phyloP scores from a whole-genome alignment of 2,113 vertebrate species.

The Anseranas semipalmata region DNA sequence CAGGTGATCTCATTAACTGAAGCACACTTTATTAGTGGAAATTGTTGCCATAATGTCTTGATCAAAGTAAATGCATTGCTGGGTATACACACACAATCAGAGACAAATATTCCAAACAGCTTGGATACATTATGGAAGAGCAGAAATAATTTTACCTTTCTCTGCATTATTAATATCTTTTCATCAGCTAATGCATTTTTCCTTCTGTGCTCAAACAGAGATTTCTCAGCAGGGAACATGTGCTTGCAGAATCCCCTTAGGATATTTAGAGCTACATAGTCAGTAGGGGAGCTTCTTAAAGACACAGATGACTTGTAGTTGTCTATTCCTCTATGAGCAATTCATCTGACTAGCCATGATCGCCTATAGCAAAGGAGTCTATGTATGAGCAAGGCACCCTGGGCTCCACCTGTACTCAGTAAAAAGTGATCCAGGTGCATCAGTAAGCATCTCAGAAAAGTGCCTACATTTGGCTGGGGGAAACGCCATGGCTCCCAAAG shows the following conservation, averaged over 20 bases:
- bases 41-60: conserved; percentile 6
- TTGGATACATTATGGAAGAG: neutral
- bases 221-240: neutral
- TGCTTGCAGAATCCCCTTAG: neutral
- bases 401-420: neutral
- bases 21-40: neutral
- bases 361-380: neutral
- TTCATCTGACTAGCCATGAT: neutral
- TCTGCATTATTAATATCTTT: conserved; percentile 36
- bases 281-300: neutral
- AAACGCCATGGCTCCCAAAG: neutral
- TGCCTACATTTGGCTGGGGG: neutral
- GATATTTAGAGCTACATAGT: neutral
- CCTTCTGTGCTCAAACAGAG: neutral
- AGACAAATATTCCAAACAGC: conserved; percentile 15
- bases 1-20: conserved; percentile 48
- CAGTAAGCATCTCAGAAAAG: neutral
- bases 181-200: neutral
- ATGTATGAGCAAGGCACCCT: neutral
- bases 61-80: neutral
- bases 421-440: neutral
- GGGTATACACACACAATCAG: neutral
- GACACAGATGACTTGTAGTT: neutral
- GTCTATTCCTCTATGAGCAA: neutral
- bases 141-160: neutral